Evolutionary conservation across 2,888 invertebrate species (phyloP), one percentile per base, ranked within the genome.

Genomic region (Brachyptera putata): DNA sequence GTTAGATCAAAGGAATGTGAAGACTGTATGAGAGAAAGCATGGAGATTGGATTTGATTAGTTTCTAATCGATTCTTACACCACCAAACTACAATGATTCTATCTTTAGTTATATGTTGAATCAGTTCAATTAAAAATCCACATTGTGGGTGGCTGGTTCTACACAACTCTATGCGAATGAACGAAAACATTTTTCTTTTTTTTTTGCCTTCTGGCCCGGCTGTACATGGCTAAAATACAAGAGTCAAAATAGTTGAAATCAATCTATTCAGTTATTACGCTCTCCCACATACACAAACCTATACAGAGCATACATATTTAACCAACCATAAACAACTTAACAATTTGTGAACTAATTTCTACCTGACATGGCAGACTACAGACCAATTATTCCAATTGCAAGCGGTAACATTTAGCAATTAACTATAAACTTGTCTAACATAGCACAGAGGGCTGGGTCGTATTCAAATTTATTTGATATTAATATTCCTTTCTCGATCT

Each of bases 91-190:
- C n/a, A n/a, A n/a, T n/a, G n/a, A n/a, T n/a, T n/a, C n/a, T n/a
- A n/a, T n/a, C n/a, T n/a, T n/a, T n/a, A n/a, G n/a, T n/a, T n/a
- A n/a, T n/a, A n/a, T n/a, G n/a, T n/a, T n/a, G n/a, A n/a, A n/a
- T n/a, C n/a, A n/a, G n/a, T n/a, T n/a, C n/a, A n/a, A n/a, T 24
- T 46, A 21, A 21, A 46, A 46, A 46, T 46, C 46, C 46, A 46
- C 46, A 46, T 21, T 46, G 46, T 46, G 46, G 46, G 46, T 46
- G 46, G 46, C 24, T 2, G 24, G 24, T 22, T 46, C n/a, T 3
- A n/a, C 21, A 30, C 7, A 30, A 30, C 30, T 7, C 11, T 7
- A 30, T 5, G 30, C 11, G 11, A 30, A 30, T 30, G 30, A 30
- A 7, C 7, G 5, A 30, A 30, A 11, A 30, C 22, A 24, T 24